phyloP scores from a whole-genome alignment of 2,888 invertebrate genomes.

The Phrixothrix hirtus region DNA sequence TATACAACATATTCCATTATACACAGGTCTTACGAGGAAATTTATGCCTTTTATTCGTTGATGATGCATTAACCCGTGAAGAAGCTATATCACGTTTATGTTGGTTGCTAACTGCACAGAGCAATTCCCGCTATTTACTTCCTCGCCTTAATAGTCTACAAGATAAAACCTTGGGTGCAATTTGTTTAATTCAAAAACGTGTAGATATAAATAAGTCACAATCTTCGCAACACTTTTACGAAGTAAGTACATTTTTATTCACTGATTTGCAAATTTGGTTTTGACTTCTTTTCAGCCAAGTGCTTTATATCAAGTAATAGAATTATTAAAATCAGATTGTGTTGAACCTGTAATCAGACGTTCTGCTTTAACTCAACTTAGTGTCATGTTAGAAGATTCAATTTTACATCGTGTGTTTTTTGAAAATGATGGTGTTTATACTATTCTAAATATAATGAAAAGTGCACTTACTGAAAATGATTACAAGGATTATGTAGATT shows the following conservation, averaged over 20 bases:
- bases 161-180: conserved; percentile 55
- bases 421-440: conserved; percentile 60
- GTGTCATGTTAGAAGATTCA: conserved; percentile 67
- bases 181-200: conserved; percentile 52
- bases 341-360: conserved; percentile 69
- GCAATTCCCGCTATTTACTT: conserved; percentile 53
- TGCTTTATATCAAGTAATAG: conserved; percentile 56
- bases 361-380: conserved; percentile 69
- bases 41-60: conserved; percentile 56
- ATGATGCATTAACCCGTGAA: conserved; percentile 53
- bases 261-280: too few species aligned
- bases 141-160: conserved; percentile 58
- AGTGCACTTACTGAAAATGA: conserved; percentile 56
- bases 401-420: conserved; percentile 65
- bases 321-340: conserved; percentile 48
- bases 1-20: too few species aligned
- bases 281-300: conserved; percentile 54
- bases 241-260: conserved; percentile 43
- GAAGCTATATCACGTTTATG: conserved; percentile 60
- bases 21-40: conserved; percentile 58
- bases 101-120: conserved; percentile 58
- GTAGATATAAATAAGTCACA: conserved; percentile 49
- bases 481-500: conserved; percentile 59
- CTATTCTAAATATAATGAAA: conserved; percentile 58
- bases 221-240: conserved; percentile 52